Base-by-base conservation (phyloP, 2,113 vertebrate species). In the Phoenicopterus ruber region DNA sequence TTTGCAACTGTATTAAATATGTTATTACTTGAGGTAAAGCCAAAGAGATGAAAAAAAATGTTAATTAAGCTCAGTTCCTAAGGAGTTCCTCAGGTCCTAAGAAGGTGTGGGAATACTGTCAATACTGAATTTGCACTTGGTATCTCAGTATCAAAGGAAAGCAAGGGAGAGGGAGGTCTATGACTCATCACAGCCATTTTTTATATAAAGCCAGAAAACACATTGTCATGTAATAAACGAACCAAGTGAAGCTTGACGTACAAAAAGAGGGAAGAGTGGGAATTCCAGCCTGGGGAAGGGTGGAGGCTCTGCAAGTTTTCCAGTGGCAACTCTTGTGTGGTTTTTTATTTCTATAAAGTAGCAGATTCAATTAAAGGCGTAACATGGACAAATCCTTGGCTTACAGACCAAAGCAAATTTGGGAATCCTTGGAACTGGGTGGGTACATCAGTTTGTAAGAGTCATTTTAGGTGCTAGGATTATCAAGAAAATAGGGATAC, bases 231-330 rank as follows among this genome's bases (percentile, higher is more conserved):
- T 84, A 61, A 86, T 77, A 94, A 91, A 96, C 50, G 59, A 96
- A 86, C 69, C 2, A 4, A 88, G 76, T 70, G 42, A 84, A 95
- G 40, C 26, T 46, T 83, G 49, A 92, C 80, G 80, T 26, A 61
- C 15, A 57, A 72, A 95, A 79, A 82, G 36, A 92, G 26, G 83
- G 52, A 42, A 65, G n/a, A 96, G 46, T 31, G 26, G 29, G 59
- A 86, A 96, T 89, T 95, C 77, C 80, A 73, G 77, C 46, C 50
- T 73, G 63, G 28, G 57, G 78, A 93, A 94, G 95, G 88, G 88
- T 77, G 95, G 91, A 91, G 91, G 73, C 57, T 83, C 38, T 81
- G 50, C 44, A 91, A 84, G 17, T 93, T 93, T 93, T 91, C 77
- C 86, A 91, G 55, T 46, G 72, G 77, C 42, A 92, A 40, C 11